Conservation (phyloP, 2,113 vertebrate species). For the Cephalopterus ornatus region DNA sequence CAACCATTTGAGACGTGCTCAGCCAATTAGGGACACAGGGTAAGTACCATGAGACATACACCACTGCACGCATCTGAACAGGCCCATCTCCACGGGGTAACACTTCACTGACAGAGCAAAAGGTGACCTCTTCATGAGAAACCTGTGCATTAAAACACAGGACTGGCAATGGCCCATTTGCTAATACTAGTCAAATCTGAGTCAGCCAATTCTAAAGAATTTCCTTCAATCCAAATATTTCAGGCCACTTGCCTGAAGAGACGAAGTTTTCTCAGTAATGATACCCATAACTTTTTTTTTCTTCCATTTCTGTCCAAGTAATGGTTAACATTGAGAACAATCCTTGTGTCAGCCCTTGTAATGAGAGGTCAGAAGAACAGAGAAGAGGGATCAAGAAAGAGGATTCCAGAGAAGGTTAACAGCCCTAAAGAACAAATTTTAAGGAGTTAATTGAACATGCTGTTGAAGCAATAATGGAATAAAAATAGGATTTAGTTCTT, state of each 20-base stretch:
- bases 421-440: neutral
- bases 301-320: neutral
- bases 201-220: neutral
- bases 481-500: neutral
- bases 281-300: neutral
- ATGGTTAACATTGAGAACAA: neutral
- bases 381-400: neutral
- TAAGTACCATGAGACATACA: neutral
- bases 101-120: neutral
- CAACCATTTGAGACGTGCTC: neutral
- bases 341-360: neutral
- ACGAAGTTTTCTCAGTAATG: no score
- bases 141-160: neutral
- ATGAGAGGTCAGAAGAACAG: neutral
- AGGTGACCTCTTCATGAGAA: neutral
- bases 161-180: neutral
- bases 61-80: neutral
- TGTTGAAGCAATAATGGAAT: neutral
- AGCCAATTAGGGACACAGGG: neutral
- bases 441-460: neutral
- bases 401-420: neutral
- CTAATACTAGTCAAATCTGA: neutral
- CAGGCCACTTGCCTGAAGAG: no score
- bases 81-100: neutral
- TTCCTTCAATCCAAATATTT: neutral